phyloP scores from a whole-genome alignment of 2,888 invertebrate genomes.

The Onchidella celtica region DNA sequence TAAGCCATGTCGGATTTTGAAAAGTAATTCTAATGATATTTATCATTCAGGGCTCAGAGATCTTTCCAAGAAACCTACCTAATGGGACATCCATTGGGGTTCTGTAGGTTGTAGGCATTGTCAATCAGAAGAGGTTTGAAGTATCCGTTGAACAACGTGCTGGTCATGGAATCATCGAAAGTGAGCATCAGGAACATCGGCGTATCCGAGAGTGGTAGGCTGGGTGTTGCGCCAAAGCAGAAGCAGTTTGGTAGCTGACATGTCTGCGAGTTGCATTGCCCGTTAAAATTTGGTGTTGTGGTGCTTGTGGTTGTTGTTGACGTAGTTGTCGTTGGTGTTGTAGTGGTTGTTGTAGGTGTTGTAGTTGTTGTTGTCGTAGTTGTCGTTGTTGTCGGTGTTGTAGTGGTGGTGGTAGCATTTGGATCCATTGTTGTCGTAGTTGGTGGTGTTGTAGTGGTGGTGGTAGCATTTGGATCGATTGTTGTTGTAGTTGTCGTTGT shows the following conservation, averaged over 20 bases:
- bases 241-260: slow-evolving; percentile 18
- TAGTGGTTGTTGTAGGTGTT: background rate
- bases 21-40: too few relatives aligned
- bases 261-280: background rate
- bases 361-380: background rate
- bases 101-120: background rate
- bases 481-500: background rate
- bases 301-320: background rate
- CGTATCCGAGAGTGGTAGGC: background rate
- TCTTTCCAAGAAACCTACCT: background rate
- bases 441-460: background rate
- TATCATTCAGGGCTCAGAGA: too few relatives aligned
- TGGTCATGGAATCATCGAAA: slow-evolving; percentile 18
- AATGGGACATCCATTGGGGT: background rate
- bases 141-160: background rate
- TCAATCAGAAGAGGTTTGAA: background rate
- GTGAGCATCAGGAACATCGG: slow-evolving; percentile 32
- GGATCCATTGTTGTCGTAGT: background rate
- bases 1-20: too few relatives aligned
- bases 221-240: background rate
- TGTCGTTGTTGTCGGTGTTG: background rate
- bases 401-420: background rate
- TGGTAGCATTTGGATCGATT: background rate
- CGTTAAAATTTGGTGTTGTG: background rate
- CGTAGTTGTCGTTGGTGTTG: background rate